A percentile compares a stretch with the other conserved stretches of the same genome.
Evolutionary conservation across 2,888 invertebrate genomes (phyloP).

Genomic region (Eristalis tenax): DNA sequence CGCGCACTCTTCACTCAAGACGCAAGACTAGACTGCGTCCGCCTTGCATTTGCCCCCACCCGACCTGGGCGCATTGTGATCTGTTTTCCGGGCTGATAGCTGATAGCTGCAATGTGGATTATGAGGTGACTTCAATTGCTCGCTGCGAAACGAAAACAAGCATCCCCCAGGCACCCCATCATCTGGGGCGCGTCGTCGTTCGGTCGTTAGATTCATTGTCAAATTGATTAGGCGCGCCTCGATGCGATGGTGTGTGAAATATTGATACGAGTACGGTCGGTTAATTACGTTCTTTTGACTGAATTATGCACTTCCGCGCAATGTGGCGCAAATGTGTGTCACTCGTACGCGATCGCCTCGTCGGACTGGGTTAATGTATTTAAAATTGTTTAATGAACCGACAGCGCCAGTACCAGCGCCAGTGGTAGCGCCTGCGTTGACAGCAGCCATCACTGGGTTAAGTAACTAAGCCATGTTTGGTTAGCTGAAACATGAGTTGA

Average conservation of each 20-base stretch:
- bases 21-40: constrained; percentile 9
- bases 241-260: constrained; percentile 27
- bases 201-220: constrained; percentile 46
- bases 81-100: not conserved
- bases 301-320: constrained; percentile 51
- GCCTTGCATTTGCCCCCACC: constrained; percentile 21
- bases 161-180: not conserved
- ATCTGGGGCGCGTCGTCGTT: not conserved
- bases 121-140: constrained; percentile 27
- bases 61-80: not conserved
- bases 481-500: constrained; percentile 25
- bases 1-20: constrained; percentile 24
- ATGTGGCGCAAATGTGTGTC: constrained; percentile 48
- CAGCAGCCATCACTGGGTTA: not conserved
- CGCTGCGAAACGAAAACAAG: constrained; percentile 2
- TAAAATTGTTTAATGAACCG: constrained; percentile 1
- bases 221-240: constrained; percentile 42
- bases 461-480: constrained; percentile 33
- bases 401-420: constrained; percentile 17
- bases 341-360: not conserved
- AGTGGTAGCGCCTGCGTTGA: not conserved
- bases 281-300: constrained; percentile 32
- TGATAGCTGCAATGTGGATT: constrained; percentile 14
- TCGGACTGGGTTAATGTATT: constrained; percentile 9
- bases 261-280: constrained; percentile 24